Conservation (phyloP, 2,113 vertebrate genomes). For the Nymphicus hollandicus region DNA sequence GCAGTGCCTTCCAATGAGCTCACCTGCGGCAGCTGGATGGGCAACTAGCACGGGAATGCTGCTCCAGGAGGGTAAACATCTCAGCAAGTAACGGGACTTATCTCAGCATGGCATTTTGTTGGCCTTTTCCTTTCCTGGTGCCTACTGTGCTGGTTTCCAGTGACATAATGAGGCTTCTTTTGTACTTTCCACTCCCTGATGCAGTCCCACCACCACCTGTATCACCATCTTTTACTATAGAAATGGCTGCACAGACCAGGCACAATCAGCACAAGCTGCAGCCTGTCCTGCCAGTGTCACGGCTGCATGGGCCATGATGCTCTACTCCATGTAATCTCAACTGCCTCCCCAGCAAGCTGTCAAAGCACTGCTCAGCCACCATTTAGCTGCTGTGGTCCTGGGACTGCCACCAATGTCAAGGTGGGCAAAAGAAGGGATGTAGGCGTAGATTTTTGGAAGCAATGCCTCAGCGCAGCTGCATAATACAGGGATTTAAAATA, state of each 20-base stretch:
- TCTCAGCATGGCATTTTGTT: not conserved
- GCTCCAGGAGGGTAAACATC: not conserved
- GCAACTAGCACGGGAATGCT: not conserved
- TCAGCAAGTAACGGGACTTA: not conserved
- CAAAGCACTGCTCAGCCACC: not conserved
- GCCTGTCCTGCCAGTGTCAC: not conserved
- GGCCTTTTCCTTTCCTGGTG: not conserved
- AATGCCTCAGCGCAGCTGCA: not conserved
- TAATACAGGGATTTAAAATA: not conserved
- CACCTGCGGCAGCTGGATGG: not conserved
- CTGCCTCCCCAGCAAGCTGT: not conserved
- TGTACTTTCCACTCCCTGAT: not conserved
- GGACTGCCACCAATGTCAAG: not conserved
- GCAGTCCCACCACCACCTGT: not conserved
- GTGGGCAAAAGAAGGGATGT: not conserved
- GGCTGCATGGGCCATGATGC: rapidly evolving
- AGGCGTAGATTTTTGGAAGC: not conserved
- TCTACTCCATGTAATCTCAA: not conserved
- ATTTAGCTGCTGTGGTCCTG: not conserved
- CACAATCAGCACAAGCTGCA: not conserved
- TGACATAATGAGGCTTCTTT: not conserved
- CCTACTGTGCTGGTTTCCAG: not conserved
- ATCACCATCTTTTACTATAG: not conserved
- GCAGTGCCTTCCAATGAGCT: not conserved
- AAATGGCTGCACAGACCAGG: not conserved